Evolutionary conservation across 2,113 vertebrate species (phyloP).

Genomic region (Atherinomorus stipes): DNA sequence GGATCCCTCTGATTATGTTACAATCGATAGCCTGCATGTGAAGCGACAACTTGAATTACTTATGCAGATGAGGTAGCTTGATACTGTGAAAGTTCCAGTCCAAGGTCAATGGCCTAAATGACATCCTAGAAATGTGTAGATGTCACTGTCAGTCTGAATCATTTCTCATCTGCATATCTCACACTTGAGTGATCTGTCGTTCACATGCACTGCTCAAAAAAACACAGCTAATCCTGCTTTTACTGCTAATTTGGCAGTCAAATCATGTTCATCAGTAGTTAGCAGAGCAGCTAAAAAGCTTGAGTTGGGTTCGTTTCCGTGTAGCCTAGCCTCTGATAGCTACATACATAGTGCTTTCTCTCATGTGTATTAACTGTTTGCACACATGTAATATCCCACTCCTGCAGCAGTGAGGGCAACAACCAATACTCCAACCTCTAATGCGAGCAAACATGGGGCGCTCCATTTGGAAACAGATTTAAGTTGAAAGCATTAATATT

Average conservation of each 20-base stretch:
- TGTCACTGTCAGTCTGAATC: conserved; percentile 30
- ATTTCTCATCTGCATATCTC: conserved; percentile 43
- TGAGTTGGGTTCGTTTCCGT: too few species aligned
- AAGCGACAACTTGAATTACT: conserved; percentile 71
- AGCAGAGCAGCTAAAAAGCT: not conserved
- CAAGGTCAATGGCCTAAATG: conserved; percentile 56
- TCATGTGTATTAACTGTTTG: conserved; percentile 31
- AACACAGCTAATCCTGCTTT: conserved; percentile 6
- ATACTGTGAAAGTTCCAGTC: conserved; percentile 47
- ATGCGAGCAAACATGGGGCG: conserved; percentile 25
- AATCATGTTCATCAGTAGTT: not conserved
- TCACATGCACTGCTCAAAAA: conserved; percentile 17
- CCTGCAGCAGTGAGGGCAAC: not conserved
- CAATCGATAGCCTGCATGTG: conserved; percentile 60
- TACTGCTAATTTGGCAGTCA: not conserved
- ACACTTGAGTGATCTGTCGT: conserved; percentile 40
- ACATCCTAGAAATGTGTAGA: conserved; percentile 23
- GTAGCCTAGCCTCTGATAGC: not conserved
- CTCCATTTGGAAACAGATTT: conserved; percentile 34
- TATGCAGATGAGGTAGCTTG: conserved; percentile 69
- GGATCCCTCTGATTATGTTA: conserved; percentile 55
- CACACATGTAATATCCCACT: conserved; percentile 5
- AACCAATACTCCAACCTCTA: conserved; percentile 30
- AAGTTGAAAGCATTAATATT: conserved; percentile 61
- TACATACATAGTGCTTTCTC: not conserved